Percentiles rank a stretch among this genome's conserved stretches.
Conservation (phyloP, 2,113 vertebrate species). For the Pomatostomus ruficeps region DNA sequence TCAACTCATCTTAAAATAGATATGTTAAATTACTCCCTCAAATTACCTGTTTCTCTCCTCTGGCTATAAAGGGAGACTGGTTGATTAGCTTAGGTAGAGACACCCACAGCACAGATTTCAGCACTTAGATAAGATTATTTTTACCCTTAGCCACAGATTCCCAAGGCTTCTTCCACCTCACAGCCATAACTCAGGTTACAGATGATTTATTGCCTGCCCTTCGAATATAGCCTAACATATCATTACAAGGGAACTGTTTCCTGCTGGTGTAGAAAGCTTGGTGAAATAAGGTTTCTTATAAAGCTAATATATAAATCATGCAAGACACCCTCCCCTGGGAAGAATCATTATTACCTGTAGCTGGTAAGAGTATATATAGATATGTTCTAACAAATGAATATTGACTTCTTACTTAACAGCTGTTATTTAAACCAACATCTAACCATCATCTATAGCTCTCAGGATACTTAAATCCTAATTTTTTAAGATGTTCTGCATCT, state of each 20-base stretch:
- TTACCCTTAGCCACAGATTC: background rate
- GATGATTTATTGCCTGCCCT: background rate
- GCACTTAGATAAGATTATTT: background rate
- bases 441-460: background rate
- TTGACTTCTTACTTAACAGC: background rate
- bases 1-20: conserved; percentile 11
- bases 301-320: background rate
- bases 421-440: background rate
- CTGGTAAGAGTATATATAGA: background rate
- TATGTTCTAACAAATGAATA: background rate
- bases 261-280: background rate
- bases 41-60: conserved; percentile 22
- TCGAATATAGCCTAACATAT: background rate
- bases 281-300: background rate
- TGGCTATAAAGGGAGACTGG: background rate
- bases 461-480: background rate
- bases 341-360: background rate
- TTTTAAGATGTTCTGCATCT: background rate
- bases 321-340: background rate
- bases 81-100: background rate
- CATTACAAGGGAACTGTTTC: background rate
- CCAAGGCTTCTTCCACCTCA: background rate
- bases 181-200: background rate
- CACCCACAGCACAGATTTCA: background rate
- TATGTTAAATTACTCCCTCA: conserved; percentile 1